Percentiles rank a stretch among this genome's conserved stretches.
Evolutionary conservation across 2,888 invertebrate genomes (phyloP).

Genomic region (Acanthosepion pharaonis): DNA sequence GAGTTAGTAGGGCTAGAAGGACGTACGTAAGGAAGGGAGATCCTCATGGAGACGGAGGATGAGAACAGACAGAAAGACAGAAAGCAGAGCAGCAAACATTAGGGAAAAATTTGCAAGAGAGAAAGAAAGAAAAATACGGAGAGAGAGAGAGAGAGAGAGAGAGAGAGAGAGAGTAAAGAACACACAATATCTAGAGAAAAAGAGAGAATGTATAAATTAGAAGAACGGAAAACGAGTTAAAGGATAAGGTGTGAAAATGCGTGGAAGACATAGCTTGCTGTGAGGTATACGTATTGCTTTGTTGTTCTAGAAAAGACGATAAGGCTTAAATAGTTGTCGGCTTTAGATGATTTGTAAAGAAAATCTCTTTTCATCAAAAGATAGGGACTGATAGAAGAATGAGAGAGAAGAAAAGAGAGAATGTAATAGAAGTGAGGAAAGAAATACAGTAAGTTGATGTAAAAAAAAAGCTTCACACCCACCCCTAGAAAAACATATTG

Average conservation of each 20-base stretch:
- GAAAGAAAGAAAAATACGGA: not conserved
- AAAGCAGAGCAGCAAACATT: not conserved
- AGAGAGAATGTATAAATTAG: not conserved
- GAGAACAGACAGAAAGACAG: slow-evolving; percentile 8
- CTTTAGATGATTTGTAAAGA: not conserved
- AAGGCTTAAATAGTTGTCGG: slow-evolving; percentile 6
- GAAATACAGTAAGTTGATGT: not conserved
- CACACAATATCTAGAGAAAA: not conserved
- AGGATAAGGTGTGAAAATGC: not conserved
- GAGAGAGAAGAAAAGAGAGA: not conserved
- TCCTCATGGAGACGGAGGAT: not conserved
- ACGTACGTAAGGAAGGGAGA: not conserved
- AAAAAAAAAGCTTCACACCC: not conserved
- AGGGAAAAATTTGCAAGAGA: not conserved
- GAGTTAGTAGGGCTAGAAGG: slow-evolving; percentile 6
- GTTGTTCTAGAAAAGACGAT: not conserved
- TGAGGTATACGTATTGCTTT: not conserved
- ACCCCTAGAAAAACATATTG: too few species aligned
- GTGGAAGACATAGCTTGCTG: not conserved
- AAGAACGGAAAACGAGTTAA: not conserved
- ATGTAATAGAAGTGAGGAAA: not conserved
- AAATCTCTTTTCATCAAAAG: not conserved
- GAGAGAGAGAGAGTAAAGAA: not conserved
- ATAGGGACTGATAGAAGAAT: not conserved
- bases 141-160: not conserved